Percentiles rank a stretch among this genome's conserved stretches.
Conservation (phyloP, 2,888 invertebrate genomes). For the Pristionchus arcanus region DNA sequence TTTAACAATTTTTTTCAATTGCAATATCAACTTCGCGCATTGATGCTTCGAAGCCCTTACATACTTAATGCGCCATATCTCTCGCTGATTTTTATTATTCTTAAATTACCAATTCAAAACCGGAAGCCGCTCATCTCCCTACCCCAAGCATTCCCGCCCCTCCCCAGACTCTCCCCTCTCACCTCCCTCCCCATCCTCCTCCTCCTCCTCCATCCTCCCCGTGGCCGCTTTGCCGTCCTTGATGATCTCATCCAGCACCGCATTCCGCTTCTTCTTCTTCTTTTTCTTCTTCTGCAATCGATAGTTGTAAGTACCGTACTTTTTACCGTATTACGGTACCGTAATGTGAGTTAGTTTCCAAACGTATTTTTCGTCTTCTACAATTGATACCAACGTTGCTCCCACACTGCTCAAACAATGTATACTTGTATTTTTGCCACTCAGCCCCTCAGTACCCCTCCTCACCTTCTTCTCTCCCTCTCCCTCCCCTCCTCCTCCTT, state of each 20-base stretch:
- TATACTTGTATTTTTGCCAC: no score
- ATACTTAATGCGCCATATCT: no score
- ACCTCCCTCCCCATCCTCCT: slow-evolving; percentile 38
- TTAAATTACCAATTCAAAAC: no score
- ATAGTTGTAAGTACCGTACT: neutral
- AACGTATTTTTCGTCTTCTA: no score
- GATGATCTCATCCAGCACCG: slow-evolving; percentile 36
- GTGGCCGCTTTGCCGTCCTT: neutral
- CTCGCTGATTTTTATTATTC: no score
- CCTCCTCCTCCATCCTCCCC: neutral
- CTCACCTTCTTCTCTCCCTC: slow-evolving; percentile 47
- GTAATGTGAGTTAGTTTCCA: no score
- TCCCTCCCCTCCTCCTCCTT: slow-evolving; percentile 42
- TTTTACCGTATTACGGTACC: neutral
- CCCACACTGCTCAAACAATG: no score
- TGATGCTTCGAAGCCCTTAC: no score
- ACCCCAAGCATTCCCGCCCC: no score
- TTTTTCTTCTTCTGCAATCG: slow-evolving; percentile 49
- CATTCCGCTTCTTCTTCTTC: slow-evolving; percentile 54
- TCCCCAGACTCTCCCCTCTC: neutral
- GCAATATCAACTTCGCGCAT: no score
- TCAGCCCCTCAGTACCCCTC: neutral
- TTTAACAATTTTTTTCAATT: no score
- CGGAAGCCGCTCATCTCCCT: neutral
- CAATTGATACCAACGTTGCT: no score